Evolutionary conservation across 2,113 vertebrate species (phyloP).

Genomic region (Rhea pennata): DNA sequence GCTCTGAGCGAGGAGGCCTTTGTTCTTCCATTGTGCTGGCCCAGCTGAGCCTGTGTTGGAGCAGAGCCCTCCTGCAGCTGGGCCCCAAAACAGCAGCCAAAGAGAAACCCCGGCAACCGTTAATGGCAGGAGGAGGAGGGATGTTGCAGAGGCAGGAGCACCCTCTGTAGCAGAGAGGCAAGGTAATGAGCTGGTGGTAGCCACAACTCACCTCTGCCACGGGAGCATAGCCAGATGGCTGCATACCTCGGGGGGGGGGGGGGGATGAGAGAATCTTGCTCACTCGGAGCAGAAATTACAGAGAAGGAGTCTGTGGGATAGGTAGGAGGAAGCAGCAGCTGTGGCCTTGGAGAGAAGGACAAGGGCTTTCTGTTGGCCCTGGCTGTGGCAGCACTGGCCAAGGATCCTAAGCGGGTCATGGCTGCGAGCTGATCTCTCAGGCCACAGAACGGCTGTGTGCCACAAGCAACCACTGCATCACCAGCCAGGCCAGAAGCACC

Average conservation of each 20-base stretch:
- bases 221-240: background rate
- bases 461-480: background rate
- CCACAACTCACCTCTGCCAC: background rate
- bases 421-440: background rate
- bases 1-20: constrained; percentile 3
- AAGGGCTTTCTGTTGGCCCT: background rate
- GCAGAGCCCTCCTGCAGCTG: constrained; percentile 72
- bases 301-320: background rate
- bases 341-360: background rate
- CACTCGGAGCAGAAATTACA: background rate
- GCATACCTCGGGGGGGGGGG: background rate
- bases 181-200: background rate
- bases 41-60: constrained; percentile 69
- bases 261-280: background rate
- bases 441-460: background rate
- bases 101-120: constrained; percentile 36
- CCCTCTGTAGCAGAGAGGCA: background rate
- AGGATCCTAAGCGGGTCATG: background rate
- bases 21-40: constrained; percentile 55
- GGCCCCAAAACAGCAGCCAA: constrained; percentile 56
- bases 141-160: background rate
- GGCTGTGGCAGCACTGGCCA: background rate
- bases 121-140: background rate
- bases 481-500: background rate
- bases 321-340: background rate